These are phyloP conservation scores for Automeris io DNA, from an alignment of 2,888 invertebrate species.

Conservation along the genomic window DNA sequence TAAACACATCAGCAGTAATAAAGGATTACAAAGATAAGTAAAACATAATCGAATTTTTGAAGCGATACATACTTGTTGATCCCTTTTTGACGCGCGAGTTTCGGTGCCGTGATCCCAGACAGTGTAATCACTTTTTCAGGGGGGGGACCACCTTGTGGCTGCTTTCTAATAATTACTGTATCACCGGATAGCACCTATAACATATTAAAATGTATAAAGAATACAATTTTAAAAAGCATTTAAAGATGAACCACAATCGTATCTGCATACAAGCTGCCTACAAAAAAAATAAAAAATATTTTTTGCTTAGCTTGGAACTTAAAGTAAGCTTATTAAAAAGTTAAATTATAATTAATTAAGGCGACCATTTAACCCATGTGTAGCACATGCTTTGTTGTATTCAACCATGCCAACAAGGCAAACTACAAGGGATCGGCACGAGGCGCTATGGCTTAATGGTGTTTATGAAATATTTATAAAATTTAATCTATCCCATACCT, in stretches of 20 bases:
- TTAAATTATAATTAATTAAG: not conserved
- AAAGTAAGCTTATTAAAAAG: not conserved
- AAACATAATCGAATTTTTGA: not conserved
- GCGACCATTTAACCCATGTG: not conserved
- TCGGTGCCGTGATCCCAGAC: constrained; percentile 94
- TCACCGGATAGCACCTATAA: constrained; percentile 95
- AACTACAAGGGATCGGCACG: constrained; percentile 48
- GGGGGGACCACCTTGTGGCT: constrained; percentile 91
- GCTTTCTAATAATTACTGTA: constrained; percentile 92
- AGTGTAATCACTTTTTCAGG: constrained; percentile 94
- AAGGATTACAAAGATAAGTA: not conserved
- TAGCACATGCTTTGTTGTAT: constrained; percentile 7
- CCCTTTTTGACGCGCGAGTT: constrained; percentile 78
- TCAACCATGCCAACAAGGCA: constrained; percentile 67
- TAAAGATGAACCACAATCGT: not conserved
- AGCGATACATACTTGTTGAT: constrained; percentile 55
- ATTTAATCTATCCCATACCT: constrained; percentile 52
- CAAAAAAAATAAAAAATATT: too few relatives aligned
- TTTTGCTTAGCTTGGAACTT: too few relatives aligned
- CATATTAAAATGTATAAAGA: not conserved
- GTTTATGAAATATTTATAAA: constrained; percentile 23
- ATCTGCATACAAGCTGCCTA: not conserved
- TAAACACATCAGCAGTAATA: not conserved
- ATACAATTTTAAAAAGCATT: too few relatives aligned
- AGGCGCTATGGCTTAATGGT: constrained; percentile 36